Evolutionary conservation across 2,797 vertebrate genomes (phyloP), one percentile per base, ranked within the genome.

Genomic region (Odontamblyopus rebecca): DNA sequence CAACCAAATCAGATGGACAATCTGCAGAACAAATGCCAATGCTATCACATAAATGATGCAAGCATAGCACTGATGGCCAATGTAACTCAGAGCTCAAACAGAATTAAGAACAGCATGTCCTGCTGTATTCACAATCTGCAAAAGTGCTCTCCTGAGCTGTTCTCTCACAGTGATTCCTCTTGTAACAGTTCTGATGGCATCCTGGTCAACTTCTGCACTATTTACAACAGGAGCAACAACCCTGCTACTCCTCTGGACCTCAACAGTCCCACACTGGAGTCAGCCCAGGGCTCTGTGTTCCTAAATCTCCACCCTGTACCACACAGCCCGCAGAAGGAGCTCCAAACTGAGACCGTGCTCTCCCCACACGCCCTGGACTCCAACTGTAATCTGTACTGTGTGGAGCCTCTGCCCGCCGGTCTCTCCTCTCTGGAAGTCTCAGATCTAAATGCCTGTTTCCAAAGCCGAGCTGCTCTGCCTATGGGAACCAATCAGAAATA

Each of bases 101-200:
- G 84, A 75, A 65, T 77, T 86, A 91, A 75, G 83, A 81, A 83
- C 41, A 80, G 73, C 26, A 19, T 41, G 69, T 94, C 84, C 79
- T 93, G 92, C 86, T 92, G 84, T 73, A 92, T 90, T 83, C 92
- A 90, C 67, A 91, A 91, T 81, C 93, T 76, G 41, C 74, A 65
- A 71, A 85, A 87, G 75, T 79, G 75, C 77, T 82, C 94, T 1
- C 95, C 95, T 2, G 89, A 90, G 71, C 68, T 77, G 35, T 79
- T 79, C 63, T 93, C 94, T 0, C 94, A 96, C 82, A 98, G 95
- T 0, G 96, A 98, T 92, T 98, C 96, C 0, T 99, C 97, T 67
- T 98, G 96, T 84, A 97, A 96, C 90, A 98, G 97, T 61, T 99
- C 97, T 0, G 97, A 99, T 0, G 97, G 98, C 0, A 89, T 98